These are phyloP conservation scores for Zaprionus vittiger DNA, from an alignment of 1,140 invertebrate species.

Conservation along the genomic window DNA sequence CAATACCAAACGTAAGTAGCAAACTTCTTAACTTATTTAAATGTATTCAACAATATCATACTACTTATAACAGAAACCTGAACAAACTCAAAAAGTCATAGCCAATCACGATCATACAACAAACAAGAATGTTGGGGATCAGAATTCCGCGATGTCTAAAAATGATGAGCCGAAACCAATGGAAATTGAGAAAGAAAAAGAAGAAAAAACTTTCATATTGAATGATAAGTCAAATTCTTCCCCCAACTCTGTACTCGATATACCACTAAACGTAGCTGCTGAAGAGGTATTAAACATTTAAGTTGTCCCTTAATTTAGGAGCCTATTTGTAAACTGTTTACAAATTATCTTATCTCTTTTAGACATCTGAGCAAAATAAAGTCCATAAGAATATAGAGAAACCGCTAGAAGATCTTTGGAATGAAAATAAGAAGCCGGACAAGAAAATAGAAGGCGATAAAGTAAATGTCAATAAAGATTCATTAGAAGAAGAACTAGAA, in stretches of 20 bases:
- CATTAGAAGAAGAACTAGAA: background rate
- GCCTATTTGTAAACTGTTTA: background rate
- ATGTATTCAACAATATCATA: too few relatives aligned
- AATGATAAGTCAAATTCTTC: background rate
- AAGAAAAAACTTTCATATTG: background rate
- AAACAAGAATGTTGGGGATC: background rate
- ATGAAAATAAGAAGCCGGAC: too few relatives aligned
- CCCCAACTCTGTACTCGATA: too few relatives aligned
- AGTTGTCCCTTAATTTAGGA: background rate
- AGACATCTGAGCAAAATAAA: background rate
- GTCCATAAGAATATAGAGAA: background rate
- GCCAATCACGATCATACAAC: rapidly evolving
- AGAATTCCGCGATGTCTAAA: background rate
- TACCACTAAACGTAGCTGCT: background rate
- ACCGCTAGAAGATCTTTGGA: background rate
- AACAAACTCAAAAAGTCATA: too few relatives aligned
- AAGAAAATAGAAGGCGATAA: background rate
- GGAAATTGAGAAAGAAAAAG: background rate
- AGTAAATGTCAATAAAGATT: background rate
- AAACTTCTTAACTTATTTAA: background rate
- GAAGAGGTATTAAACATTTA: background rate
- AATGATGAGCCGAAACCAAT: background rate
- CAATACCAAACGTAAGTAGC: background rate
- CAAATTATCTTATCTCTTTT: background rate
- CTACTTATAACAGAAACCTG: too few relatives aligned